These are phyloP conservation scores for Umimayanthus chanpuru DNA, from an alignment of 92 coral and sea anemone species.

Conservation along the genomic window DNA sequence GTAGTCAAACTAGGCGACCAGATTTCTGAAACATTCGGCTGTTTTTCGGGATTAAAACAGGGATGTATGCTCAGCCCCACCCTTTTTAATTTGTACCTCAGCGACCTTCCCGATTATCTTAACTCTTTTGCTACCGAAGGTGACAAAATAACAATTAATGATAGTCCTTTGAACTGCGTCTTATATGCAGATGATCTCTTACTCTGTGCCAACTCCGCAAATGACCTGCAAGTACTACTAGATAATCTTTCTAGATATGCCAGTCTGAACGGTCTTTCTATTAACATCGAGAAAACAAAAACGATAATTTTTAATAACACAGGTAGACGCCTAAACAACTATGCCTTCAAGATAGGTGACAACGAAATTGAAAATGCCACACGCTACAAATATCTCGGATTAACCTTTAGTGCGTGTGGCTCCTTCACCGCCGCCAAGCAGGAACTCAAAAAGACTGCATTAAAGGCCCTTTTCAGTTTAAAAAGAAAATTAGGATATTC, in stretches of 20 bases:
- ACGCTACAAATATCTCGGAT: neutral
- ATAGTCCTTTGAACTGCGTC: slow-evolving; percentile 8
- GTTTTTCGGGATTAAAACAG: slow-evolving; percentile 46
- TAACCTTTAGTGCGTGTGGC: neutral
- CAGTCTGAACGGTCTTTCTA: neutral
- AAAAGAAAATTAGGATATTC: neutral
- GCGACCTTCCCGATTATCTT: slow-evolving; percentile 31
- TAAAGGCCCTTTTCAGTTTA: neutral
- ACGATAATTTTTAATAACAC: neutral
- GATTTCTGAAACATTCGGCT: slow-evolving; percentile 27
- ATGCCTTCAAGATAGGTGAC: no score
- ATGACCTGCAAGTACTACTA: slow-evolving; percentile 11
- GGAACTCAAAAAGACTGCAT: slow-evolving; percentile 3
- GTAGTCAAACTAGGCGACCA: slow-evolving; percentile 17
- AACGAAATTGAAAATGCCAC: no score
- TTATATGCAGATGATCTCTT: slow-evolving; percentile 31
- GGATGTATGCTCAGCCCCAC: slow-evolving; percentile 49
- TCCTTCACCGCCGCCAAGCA: neutral
- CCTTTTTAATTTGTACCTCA: slow-evolving; percentile 43
- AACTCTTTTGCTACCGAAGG: neutral
- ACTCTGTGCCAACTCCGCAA: neutral
- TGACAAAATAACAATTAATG: neutral
- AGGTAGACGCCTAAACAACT: neutral
- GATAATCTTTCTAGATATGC: neutral
- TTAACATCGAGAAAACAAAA: slow-evolving; percentile 16